Evolutionary conservation across 2,113 vertebrate species (phyloP).

Genomic region (Pluvialis apricaria): DNA sequence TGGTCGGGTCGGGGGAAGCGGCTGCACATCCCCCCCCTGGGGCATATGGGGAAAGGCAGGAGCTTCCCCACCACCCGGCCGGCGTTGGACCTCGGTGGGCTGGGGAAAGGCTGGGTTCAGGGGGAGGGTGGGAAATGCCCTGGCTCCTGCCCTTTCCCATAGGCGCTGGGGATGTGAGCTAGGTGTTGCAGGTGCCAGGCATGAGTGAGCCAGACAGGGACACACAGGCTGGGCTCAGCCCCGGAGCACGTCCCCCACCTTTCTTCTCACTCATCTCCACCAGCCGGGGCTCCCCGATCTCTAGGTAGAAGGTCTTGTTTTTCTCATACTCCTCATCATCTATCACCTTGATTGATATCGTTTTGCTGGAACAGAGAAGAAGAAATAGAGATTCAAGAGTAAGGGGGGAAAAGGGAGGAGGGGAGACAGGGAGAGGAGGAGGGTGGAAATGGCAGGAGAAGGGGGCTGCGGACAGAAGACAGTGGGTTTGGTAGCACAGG

Average conservation of each 20-base stretch:
- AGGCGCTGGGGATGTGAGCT: conserved; percentile 61
- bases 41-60: conserved; percentile 66
- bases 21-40: conserved; percentile 69
- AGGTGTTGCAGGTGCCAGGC: conserved; percentile 67
- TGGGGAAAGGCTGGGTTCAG: neutral
- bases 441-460: conserved; percentile 29
- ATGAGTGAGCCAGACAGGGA: conserved; percentile 74
- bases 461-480: neutral
- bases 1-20: conserved; percentile 64
- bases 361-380: conserved; percentile 93
- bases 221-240: conserved; percentile 70
- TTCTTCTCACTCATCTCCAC: conserved; percentile 99
- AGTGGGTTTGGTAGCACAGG: neutral
- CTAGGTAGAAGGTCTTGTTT: conserved; percentile 99
- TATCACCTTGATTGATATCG: conserved; percentile 93
- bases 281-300: conserved; percentile 91
- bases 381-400: conserved; percentile 72
- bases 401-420: conserved; percentile 46
- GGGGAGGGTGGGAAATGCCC: neutral
- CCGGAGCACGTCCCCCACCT: conserved; percentile 85
- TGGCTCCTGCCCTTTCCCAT: conserved; percentile 69
- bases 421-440: conserved; percentile 17
- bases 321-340: conserved; percentile 99
- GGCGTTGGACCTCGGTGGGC: neutral
- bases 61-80: neutral